phyloP scores from a whole-genome alignment of 2,888 invertebrate genomes.

The Fabriciana adippe region DNA sequence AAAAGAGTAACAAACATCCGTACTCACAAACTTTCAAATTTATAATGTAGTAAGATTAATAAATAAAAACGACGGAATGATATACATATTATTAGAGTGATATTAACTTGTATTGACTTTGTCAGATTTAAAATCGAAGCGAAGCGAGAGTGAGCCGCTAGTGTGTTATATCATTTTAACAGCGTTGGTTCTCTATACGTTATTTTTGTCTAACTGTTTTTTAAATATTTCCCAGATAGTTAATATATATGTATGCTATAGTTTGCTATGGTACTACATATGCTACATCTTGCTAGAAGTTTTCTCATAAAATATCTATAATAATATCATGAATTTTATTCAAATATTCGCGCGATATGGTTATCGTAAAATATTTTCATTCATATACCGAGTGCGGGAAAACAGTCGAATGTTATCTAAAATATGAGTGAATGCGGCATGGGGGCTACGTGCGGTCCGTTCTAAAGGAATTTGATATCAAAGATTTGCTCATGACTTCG shows the following conservation, averaged over 20 bases:
- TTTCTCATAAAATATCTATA: constrained; percentile 36
- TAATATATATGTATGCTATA: neutral
- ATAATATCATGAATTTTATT: constrained; percentile 18
- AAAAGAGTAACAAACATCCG: too few species aligned
- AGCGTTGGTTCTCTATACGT: too few species aligned
- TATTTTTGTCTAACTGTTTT: too few species aligned
- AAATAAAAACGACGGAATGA: too few species aligned
- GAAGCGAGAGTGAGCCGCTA: too few species aligned
- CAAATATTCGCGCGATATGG: constrained; percentile 56
- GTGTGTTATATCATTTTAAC: too few species aligned
- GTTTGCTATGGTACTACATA: neutral
- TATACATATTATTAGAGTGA: too few species aligned
- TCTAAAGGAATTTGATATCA: constrained; percentile 78
- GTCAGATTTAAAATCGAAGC: too few species aligned
- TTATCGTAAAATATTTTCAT: constrained; percentile 67
- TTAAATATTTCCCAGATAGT: neutral
- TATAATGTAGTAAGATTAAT: too few species aligned
- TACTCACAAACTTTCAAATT: too few species aligned
- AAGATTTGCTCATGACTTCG: constrained; percentile 61
- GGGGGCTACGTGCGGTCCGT: constrained; percentile 67
- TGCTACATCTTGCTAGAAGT: neutral
- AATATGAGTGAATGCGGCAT: constrained; percentile 71
- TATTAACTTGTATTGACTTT: too few species aligned
- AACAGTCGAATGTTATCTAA: constrained; percentile 75
- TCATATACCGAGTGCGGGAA: constrained; percentile 57